Conservation (phyloP, 2,797 vertebrate genomes). For the Enteromius fasciolatus region DNA sequence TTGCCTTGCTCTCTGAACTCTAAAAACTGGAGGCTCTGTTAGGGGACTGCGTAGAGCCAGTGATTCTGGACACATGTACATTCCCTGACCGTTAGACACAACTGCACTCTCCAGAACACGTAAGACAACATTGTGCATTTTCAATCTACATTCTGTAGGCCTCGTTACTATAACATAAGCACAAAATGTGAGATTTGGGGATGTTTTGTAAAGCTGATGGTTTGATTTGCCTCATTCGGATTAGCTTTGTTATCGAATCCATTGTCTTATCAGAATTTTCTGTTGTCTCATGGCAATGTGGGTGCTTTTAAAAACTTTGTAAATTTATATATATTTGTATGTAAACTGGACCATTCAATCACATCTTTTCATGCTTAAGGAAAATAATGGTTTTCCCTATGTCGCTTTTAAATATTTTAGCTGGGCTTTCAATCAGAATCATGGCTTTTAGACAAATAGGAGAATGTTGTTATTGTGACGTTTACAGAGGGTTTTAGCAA, state of each 20-base stretch:
- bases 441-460: slow-evolving; percentile 35
- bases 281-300: slow-evolving; percentile 56
- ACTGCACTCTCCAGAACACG: slow-evolving; percentile 3
- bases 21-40: slow-evolving; percentile 40
- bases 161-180: slow-evolving; percentile 42
- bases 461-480: slow-evolving; percentile 41
- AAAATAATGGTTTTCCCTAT: slow-evolving; percentile 39
- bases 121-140: slow-evolving; percentile 44
- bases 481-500: slow-evolving; percentile 43
- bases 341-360: slow-evolving; percentile 29
- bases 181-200: slow-evolving; percentile 41
- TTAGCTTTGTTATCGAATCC: slow-evolving; percentile 14
- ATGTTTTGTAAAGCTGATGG: slow-evolving; percentile 19
- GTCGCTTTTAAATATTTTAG: slow-evolving; percentile 18
- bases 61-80: slow-evolving; percentile 66
- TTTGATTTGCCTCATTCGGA: slow-evolving; percentile 28
- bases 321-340: slow-evolving; percentile 61
- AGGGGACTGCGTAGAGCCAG: slow-evolving; percentile 64
- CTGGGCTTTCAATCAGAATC: slow-evolving; percentile 8
- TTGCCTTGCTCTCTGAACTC: slow-evolving; percentile 62
- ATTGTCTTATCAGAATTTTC: slow-evolving; percentile 40
- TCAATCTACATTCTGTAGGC: slow-evolving; percentile 9
- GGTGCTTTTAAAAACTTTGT: slow-evolving; percentile 59
- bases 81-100: slow-evolving; percentile 26
- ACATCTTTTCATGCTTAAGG: slow-evolving; percentile 47